phyloP scores from a whole-genome alignment of 2,113 vertebrate species.

The Centropus unirufus region DNA sequence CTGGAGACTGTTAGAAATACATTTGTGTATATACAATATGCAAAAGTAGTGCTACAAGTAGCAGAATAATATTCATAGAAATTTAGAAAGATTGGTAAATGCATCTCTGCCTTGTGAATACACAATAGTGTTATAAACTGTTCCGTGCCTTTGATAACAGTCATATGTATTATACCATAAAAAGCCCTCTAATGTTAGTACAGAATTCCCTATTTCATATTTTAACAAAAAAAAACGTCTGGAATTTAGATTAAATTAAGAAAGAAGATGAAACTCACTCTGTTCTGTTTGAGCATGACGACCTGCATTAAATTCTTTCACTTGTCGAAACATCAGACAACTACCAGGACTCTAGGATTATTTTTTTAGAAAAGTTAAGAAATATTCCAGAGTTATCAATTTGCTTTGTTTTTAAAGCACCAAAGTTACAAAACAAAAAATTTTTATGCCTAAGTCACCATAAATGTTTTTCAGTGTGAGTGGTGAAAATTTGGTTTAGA shows the following conservation, averaged over 20 bases:
- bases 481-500: neutral
- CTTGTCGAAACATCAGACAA: neutral
- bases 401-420: neutral
- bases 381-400: neutral
- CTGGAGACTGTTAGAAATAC: neutral
- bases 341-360: neutral
- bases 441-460: neutral
- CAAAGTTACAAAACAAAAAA: neutral
- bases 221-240: neutral
- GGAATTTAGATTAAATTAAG: neutral
- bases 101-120: neutral
- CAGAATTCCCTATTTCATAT: neutral
- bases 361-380: neutral
- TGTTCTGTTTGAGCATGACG: neutral
- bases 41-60: neutral
- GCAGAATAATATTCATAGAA: neutral
- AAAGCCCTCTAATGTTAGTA: neutral
- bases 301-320: neutral
- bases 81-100: neutral
- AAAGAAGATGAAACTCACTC: neutral
- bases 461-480: neutral
- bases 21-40: neutral
- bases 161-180: neutral
- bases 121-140: rapidly evolving
- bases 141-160: neutral